Evolutionary conservation across 2,888 invertebrate species (phyloP), one percentile per base, ranked within the genome.

Genomic region (Coenonympha arcania): DNA sequence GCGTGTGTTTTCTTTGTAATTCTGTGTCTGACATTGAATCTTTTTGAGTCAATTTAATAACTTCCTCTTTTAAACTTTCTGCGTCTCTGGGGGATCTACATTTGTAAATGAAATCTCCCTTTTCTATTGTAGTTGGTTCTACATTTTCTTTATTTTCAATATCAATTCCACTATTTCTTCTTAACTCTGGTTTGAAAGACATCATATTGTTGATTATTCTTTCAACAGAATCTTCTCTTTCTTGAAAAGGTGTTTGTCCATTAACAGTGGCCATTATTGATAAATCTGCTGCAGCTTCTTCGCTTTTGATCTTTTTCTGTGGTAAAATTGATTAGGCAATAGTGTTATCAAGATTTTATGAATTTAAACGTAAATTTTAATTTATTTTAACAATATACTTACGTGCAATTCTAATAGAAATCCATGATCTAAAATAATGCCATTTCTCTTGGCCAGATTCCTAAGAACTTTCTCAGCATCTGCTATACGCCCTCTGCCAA

Each of bases 391-490:
- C n/a, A n/a, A n/a, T n/a, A n/a, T n/a, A 50, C 79, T 78, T 71
- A 90, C 90, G 72, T 89, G 89, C 64, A 90, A 76, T 56, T 88
- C 88, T 40, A 89, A 68, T n/a, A 90, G 77, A 61, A 90, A 90
- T 33, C 90, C 89, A 54, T 83, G 76, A 1, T 87, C 83, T 40
- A 90, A 73, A 3, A 73, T 73, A 45, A 87, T 88, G 8, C 89
- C 88, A 60, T 92, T 92, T 58, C 85, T 85, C 58, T 73, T 87
- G 0, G 90, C 92, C 62, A 91, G 88, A 55, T 87, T 87, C 53
- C 88, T 87, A 3, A 91, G 77, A 4, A 91, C 90, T 42, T 86
- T 88, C 61, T 90, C 90, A 0, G 91, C 92, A 59, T 91, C 90
- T 45, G 89, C 89, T 58, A 90, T 87, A 36, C 90, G 81, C 18